Base-by-base conservation (phyloP, 2,888 invertebrate species). In the Eueremaeus valkanovi region DNA sequence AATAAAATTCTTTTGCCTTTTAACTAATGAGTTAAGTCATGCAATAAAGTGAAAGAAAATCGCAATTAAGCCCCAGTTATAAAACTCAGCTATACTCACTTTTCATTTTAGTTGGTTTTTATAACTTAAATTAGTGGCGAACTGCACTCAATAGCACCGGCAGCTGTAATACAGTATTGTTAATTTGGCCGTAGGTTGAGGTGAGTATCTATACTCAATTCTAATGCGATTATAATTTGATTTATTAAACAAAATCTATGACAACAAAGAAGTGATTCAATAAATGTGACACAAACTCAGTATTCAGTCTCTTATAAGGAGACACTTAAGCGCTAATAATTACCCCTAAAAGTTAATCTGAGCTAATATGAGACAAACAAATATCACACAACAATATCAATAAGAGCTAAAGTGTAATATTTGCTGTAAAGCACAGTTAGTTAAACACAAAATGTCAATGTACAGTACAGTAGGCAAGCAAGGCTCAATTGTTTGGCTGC, bases 1-100 rank as follows among this genome's bases (percentile, higher is more conserved):
- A 51, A 51, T 51, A 16, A 51, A 51, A 51, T 51, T 51, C n/a
- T 51, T 51, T 51, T 21, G 21, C 9, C 36, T 6, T 9, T 33
- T 40, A 66, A 66, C 36, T 66, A 66, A 36, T 66, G 66, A 31
- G 36, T 66, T 33, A 66, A 66, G 66, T 66, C 66, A 66, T 66
- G 66, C 66, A 66, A 66, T 66, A n/a, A 66, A 66, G 66, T 36
- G 66, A 18, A 36, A 11, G 33, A 61, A 66, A 66, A 66, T 66
- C 11, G 36, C 21, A 36, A 66, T 66, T n/a, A 66, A 18, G 2
- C 36, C 21, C 6, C 33, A 8, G 11, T 36, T 66, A n/a, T n/a
- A n/a, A n/a, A n/a, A n/a, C n/a, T n/a, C n/a, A n/a, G n/a, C n/a
- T n/a, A n/a, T n/a, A n/a, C n/a, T n/a, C n/a, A n/a, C n/a, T n/a